Base-by-base conservation (phyloP, 1,140 invertebrate genomes). In the Holotrichia oblita region DNA sequence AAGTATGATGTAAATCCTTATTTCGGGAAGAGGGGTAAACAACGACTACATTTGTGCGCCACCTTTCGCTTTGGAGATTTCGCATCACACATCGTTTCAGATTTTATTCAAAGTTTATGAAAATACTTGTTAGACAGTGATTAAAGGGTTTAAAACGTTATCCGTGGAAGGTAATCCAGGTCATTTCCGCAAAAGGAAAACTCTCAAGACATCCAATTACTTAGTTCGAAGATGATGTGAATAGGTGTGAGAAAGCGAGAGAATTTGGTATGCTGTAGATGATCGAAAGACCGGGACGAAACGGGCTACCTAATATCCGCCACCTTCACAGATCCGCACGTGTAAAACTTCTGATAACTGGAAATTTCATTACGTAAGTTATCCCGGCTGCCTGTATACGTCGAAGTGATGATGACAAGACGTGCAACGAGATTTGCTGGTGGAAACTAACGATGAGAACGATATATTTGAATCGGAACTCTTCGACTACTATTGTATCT, bases 161-260 rank as follows among this genome's bases (percentile, higher is more conserved):
- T 6, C 6, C 48, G 14, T n/a, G 14, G 48, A n/a, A 55, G n/a
- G 48, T 55, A 55, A 55, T 17, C 48, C 6, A 17, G n/a, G 17
- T 55, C 48, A n/a, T 55, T 55, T 55, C 17, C 48, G 48, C n/a
- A 55, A 17, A 55, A 55, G 7, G 48, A 55, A 55, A 55, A n/a
- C 48, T 17, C 12, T 55, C 8, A 44, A 44, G 42, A 44, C 14
- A 44, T 44, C 42, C 42, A 44, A 44, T 44, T 44, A 44, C 42
- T 44, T 44, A 44, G 42, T 44, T 14, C 42, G 8, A 44, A 14
- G 14, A 44, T 34, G 27, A 34, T 34, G 27, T 34, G 42, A 9
- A 44, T 44, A 44, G 42, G 14, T 17, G 44, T 10, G n/a, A 48
- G 44, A 48, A 48, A n/a, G 3, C 44, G 10, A 12, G 7, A 48